Evolutionary conservation across 23 tunicate species (phyloP).

Genomic region (Botrylloides violaceus): DNA sequence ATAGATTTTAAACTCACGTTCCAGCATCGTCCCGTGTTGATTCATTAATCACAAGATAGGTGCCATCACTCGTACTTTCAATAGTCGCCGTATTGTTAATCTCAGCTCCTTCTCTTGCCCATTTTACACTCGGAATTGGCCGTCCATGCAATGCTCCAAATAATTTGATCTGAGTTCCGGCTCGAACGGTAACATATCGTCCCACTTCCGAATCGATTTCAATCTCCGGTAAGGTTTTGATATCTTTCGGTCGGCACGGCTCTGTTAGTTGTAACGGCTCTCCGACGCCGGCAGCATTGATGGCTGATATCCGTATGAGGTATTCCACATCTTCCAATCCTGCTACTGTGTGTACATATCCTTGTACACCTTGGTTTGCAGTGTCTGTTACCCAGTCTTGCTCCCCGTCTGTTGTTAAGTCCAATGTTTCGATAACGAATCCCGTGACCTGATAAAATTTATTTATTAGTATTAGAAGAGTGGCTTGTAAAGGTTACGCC

Average conservation of each 20-base stretch:
- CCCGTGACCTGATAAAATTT: constrained; percentile 82
- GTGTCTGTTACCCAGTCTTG: constrained; percentile 76
- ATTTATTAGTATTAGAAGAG: too few relatives aligned
- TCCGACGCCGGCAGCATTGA: constrained; percentile 71
- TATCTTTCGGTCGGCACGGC: constrained; percentile 61
- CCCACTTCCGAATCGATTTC: constrained; percentile 84
- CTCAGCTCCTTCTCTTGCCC: constrained; percentile 56
- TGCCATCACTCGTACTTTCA: constrained; percentile 39
- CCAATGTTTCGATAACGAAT: constrained; percentile 58
- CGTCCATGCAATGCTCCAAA: constrained; percentile 47
- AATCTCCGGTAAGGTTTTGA: constrained; percentile 74
- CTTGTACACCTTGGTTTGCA: constrained; percentile 38
- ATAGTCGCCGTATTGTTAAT: constrained; percentile 64
- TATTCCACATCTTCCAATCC: constrained; percentile 55
- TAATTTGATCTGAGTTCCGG: constrained; percentile 53
- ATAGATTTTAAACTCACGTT: constrained; percentile 10
- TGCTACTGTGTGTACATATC: constrained; percentile 42
- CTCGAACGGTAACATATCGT: constrained; percentile 46
- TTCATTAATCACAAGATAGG: constrained; percentile 44
- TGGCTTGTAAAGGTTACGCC: too few relatives aligned
- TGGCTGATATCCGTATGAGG: constrained; percentile 52
- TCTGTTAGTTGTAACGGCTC: constrained; percentile 30
- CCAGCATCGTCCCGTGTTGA: constrained; percentile 83
- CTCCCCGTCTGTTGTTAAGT: constrained; percentile 25
- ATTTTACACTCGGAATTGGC: constrained; percentile 70